Conservation (phyloP, 2,888 invertebrate species). For the Plebejus melissa region DNA sequence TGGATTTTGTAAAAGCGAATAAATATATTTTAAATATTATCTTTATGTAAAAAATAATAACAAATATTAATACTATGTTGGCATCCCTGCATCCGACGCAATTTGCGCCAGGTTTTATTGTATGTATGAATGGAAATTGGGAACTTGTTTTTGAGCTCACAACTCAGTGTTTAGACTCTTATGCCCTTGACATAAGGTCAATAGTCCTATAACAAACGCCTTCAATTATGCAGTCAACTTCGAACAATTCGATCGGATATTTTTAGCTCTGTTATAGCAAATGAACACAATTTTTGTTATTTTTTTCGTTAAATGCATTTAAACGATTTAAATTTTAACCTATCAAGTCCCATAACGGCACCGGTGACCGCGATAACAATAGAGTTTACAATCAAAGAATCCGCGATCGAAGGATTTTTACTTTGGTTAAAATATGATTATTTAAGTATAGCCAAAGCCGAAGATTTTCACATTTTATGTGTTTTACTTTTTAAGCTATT, state of each 20-base stretch:
- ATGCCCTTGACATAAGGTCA: constrained; percentile 2
- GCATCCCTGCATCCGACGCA: constrained; percentile 19
- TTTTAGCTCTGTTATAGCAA: constrained; percentile 11
- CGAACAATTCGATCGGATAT: constrained; percentile 11
- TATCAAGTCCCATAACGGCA: too few species aligned
- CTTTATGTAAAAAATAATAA: too few species aligned
- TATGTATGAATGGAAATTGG: constrained; percentile 29
- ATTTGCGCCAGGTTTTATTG: constrained; percentile 29
- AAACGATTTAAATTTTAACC: background rate
- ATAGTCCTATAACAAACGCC: background rate
- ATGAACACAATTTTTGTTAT: background rate
- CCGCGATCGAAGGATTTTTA: background rate
- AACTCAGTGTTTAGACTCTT: constrained; percentile 2
- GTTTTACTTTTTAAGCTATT: too few species aligned
- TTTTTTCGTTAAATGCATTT: background rate
- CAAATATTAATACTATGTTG: constrained; percentile 4
- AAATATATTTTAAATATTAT: too few species aligned
- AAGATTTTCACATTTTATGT: too few species aligned
- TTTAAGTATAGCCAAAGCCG: too few species aligned
- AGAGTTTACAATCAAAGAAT: too few species aligned
- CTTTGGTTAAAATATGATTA: background rate
- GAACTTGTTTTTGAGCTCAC: constrained; percentile 28
- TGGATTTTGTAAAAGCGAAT: too few species aligned
- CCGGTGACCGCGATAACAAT: too few species aligned
- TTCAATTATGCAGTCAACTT: constrained; percentile 18